phyloP scores from a whole-genome alignment of 1,140 invertebrate genomes.

The Drosophila melanica region DNA sequence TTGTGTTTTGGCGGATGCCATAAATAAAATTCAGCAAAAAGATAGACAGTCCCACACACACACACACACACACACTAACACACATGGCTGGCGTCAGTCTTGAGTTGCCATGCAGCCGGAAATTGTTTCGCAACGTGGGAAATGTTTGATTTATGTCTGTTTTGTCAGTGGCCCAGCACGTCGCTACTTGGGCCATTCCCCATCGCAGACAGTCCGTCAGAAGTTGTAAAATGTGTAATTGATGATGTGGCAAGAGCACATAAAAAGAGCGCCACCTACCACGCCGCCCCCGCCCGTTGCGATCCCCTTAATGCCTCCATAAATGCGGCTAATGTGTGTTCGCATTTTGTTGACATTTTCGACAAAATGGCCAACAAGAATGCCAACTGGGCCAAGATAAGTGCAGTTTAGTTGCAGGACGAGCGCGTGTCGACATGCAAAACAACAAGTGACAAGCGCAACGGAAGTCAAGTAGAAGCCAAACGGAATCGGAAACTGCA shows the following conservation, averaged over 20 bases:
- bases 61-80: constrained; percentile 7
- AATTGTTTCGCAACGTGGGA: constrained; percentile 81
- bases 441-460: constrained; percentile 42
- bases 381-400: constrained; percentile 58
- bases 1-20: constrained; percentile 74
- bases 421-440: constrained; percentile 77
- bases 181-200: not conserved
- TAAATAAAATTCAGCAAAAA: constrained; percentile 78
- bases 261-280: constrained; percentile 44
- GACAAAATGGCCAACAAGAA: constrained; percentile 69
- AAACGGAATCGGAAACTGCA: constrained; percentile 77
- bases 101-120: constrained; percentile 67
- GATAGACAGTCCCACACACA: constrained; percentile 59
- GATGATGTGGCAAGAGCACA: constrained; percentile 78
- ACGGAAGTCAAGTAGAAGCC: constrained; percentile 58
- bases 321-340: constrained; percentile 52
- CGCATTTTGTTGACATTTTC: constrained; percentile 76
- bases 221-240: constrained; percentile 82
- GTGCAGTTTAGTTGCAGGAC: constrained; percentile 76
- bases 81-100: constrained; percentile 43
- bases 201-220: constrained; percentile 37
- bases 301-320: not conserved
- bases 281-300: not conserved
- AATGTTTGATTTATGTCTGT: constrained; percentile 82
- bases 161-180: constrained; percentile 63